A percentile compares a stretch with the other conserved stretches of the same genome.
These are phyloP conservation scores for Xestia xanthographa DNA, from an alignment of 2,888 invertebrate genomes.

Conservation along the genomic window DNA sequence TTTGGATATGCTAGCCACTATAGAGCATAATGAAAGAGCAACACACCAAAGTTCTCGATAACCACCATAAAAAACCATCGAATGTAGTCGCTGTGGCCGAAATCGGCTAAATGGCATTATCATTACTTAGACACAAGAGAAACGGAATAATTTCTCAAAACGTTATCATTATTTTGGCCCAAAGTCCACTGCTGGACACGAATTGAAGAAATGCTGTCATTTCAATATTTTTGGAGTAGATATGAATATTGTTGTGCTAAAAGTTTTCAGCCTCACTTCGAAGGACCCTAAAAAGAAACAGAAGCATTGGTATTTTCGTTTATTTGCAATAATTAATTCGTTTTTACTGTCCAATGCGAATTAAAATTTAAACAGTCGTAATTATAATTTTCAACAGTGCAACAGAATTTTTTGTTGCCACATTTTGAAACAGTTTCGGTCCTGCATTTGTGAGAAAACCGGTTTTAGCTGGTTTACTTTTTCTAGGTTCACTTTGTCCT, in stretches of 20 bases:
- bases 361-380: conserved; percentile 58
- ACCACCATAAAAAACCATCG: too few species aligned
- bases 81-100: too few species aligned
- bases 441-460: conserved; percentile 21
- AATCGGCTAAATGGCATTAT: too few species aligned
- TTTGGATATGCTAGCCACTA: too few species aligned
- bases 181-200: not conserved
- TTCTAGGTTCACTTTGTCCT: conserved; percentile 40
- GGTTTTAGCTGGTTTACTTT: conserved; percentile 38
- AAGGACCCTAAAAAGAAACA: conserved; percentile 57
- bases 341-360: conserved; percentile 58
- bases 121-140: too few species aligned
- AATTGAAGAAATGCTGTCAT: not conserved
- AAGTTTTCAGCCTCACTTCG: not conserved
- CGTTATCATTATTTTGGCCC: not conserved
- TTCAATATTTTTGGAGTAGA: not conserved
- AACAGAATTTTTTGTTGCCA: conserved; percentile 46
- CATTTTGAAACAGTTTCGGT: conserved; percentile 47
- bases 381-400: conserved; percentile 60
- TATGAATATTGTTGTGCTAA: not conserved
- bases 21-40: too few species aligned
- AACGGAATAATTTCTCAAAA: not conserved
- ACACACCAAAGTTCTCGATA: too few species aligned
- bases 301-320: conserved; percentile 51
- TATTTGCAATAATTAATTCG: conserved; percentile 63